Evolutionary conservation across 1,140 invertebrate genomes (phyloP), one percentile per base, ranked within the genome.

Genomic region (Hylyphantes graminicola): DNA sequence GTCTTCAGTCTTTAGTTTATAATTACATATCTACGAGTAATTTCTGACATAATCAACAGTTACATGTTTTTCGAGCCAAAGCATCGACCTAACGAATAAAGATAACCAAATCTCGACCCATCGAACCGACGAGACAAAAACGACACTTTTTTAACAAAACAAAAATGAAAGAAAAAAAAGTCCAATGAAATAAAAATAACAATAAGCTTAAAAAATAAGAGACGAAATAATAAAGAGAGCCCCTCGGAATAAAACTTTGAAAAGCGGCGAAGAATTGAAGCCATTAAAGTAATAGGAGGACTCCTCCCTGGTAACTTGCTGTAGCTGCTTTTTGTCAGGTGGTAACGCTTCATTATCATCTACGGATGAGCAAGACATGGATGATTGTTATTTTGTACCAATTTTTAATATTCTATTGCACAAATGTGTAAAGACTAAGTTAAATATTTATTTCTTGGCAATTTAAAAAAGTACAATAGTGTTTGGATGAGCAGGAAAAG

Each of bases 261-360:
- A 76, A 59, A 35, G 35, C 35, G 55, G 74, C 63, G 63, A 76
- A 48, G 74, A 76, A 76, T 76, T 76, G 74, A 48, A 76, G 74
- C 74, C 48, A 76, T 76, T 76, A 76, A 76, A 61, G 55, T 76
- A 76, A 76, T 76, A 76, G 57, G 63, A 19, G 74, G 51, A 61
- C 74, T 50, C 74, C 74, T 76, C 51, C 74, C 48, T 35, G 11
- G 48, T 76, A 63, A 61, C 74, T 63, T 53, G 21, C 59, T 53
- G 51, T 63, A 17, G 74, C 74, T 76, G 74, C 21, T 63, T 76
- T 76, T 76, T 76, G 74, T 76, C 74, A 76, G 74, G 74, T 76
- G 57, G 57, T 61, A 63, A 76, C 74, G 74, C 35, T 76, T 76
- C 74, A 76, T 76, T 76, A 76, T 76, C 74, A 61, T 55, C 10